These are phyloP conservation scores for Salvelinus sp. DNA, from an alignment of 2,113 vertebrate species.

Conservation along the genomic window DNA sequence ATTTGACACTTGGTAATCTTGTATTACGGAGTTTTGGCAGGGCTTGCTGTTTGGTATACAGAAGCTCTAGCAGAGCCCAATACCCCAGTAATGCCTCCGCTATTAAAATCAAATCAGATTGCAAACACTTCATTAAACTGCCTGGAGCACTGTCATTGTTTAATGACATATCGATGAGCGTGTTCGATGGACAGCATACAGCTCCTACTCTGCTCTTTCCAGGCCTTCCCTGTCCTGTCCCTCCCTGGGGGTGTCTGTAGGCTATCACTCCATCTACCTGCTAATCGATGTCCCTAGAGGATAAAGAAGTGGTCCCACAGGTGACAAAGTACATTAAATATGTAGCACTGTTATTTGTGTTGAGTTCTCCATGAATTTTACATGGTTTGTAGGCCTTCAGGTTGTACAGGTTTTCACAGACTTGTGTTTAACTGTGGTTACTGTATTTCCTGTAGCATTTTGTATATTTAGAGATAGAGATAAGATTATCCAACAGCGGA, in stretches of 20 bases:
- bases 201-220: constrained; percentile 58
- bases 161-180: constrained; percentile 89
- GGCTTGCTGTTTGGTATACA: constrained; percentile 77
- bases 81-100: constrained; percentile 74
- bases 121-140: constrained; percentile 65
- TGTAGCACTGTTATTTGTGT: constrained; percentile 57
- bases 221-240: constrained; percentile 49
- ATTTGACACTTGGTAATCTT: constrained; percentile 66
- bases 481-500: too few relatives aligned
- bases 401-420: constrained; percentile 34
- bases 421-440: neutral
- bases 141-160: constrained; percentile 81
- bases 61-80: constrained; percentile 58
- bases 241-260: constrained; percentile 46
- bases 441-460: neutral
- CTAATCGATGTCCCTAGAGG: constrained; percentile 63
- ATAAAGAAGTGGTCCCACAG: constrained; percentile 41
- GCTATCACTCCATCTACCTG: constrained; percentile 61
- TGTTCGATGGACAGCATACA: constrained; percentile 54
- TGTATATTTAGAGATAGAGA: too few relatives aligned
- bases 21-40: constrained; percentile 51
- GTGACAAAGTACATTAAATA: constrained; percentile 65
- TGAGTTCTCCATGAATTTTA: constrained; percentile 57
- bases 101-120: constrained; percentile 80
- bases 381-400: constrained; percentile 39